Evolutionary conservation across 30 jellyfish, hydroid and myxozoan genomes (phyloP).

Genomic region (Aurelia aurita): DNA sequence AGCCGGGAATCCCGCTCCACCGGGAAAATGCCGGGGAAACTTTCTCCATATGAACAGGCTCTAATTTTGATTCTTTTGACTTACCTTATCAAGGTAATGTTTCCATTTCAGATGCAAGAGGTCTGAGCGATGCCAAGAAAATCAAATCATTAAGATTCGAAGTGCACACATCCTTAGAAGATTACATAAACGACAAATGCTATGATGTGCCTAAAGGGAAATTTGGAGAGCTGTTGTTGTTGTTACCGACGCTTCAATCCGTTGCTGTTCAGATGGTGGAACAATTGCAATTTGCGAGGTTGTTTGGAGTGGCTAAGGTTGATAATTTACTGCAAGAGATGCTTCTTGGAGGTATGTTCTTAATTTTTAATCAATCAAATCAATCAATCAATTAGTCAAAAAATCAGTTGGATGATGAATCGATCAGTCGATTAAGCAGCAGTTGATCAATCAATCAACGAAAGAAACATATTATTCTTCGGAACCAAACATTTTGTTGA

Average conservation of each 20-base stretch:
- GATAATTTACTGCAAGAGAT: conserved; percentile 96
- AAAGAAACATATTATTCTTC: no score
- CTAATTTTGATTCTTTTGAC: no score
- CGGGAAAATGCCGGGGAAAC: no score
- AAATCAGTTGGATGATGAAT: no score
- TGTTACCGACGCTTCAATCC: conserved; percentile 92
- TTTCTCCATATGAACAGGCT: no score
- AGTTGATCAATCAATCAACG: no score
- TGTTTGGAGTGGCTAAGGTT: conserved; percentile 96
- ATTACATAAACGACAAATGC: conserved; percentile 92
- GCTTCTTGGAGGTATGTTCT: conserved; percentile 92
- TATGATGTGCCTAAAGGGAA: conserved; percentile 93
- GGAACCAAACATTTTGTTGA: no score
- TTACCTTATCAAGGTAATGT: no score
- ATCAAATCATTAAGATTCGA: conserved; percentile 86
- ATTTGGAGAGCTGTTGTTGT: conserved; percentile 92
- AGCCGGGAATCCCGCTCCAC: no score
- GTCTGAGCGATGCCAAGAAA: conserved; percentile 84
- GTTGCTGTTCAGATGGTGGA: conserved; percentile 95
- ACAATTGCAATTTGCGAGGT: conserved; percentile 93
- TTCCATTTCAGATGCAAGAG: conserved; percentile 83
- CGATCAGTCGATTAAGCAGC: no score
- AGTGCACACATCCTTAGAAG: conserved; percentile 95
- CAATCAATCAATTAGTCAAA: no score
- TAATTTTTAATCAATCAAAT: no score